These are phyloP conservation scores for Formicarius rufipectus DNA, from an alignment of 2,113 vertebrate genomes.

Conservation along the genomic window DNA sequence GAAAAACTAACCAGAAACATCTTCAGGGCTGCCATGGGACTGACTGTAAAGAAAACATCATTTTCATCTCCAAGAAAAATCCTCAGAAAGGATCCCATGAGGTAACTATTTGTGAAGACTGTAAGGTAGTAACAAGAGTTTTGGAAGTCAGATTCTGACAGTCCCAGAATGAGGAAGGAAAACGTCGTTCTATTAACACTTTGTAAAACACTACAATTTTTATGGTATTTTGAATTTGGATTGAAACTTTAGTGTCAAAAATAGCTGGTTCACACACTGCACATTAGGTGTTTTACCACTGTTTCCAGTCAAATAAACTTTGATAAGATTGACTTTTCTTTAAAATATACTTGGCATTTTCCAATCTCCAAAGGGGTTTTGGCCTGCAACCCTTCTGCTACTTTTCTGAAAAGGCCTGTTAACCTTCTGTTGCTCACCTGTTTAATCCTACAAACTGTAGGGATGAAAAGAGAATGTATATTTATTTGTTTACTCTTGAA, in stretches of 20 bases:
- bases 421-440: background rate
- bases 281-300: background rate
- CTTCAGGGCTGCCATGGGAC: background rate
- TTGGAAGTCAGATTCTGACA: background rate
- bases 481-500: background rate
- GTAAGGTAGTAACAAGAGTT: background rate
- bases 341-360: background rate
- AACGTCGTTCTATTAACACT: background rate
- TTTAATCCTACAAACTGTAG: background rate
- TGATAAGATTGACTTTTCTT: background rate
- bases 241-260: background rate
- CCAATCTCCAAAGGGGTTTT: background rate
- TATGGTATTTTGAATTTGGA: background rate
- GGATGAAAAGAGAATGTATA: background rate
- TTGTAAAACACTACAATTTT: background rate
- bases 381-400: background rate
- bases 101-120: background rate
- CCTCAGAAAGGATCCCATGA: background rate
- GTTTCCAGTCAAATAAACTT: background rate
- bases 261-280: background rate
- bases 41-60: slow-evolving; percentile 19
- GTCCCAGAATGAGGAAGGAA: background rate
- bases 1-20: background rate
- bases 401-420: background rate
- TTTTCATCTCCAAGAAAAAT: slow-evolving; percentile 22